Evolutionary conservation across 2,113 vertebrate species (phyloP).

Genomic region (Daboia siamensis): DNA sequence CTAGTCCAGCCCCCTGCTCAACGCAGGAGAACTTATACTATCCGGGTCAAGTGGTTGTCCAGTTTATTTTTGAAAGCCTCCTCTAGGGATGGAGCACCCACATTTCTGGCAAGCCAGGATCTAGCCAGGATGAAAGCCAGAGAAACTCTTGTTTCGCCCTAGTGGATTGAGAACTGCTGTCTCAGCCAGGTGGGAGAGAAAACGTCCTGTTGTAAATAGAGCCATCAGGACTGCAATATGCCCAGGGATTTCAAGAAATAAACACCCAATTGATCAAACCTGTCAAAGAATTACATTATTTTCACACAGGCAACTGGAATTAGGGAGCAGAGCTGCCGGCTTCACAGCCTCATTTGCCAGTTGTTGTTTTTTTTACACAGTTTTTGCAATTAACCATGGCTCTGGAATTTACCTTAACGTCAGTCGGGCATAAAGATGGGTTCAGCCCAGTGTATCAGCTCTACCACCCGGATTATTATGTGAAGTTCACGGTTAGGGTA

Average conservation of each 20-base stretch:
- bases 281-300: neutral
- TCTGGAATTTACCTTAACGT: neutral
- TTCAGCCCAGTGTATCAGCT: neutral
- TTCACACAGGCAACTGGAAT: neutral
- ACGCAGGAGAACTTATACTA: too few relatives aligned
- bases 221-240: neutral
- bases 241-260: neutral
- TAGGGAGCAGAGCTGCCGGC: fast-evolving
- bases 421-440: neutral
- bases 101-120: neutral
- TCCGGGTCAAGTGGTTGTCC: too few relatives aligned
- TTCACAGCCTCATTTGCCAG: neutral
- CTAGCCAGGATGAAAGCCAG: neutral
- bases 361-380: neutral
- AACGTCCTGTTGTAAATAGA: neutral
- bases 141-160: too few relatives aligned
- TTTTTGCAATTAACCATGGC: neutral
- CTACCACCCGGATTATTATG: neutral
- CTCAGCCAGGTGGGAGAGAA: neutral
- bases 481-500: neutral
- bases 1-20: neutral
- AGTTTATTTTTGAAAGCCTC: too few relatives aligned
- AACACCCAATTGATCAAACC: neutral
- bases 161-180: neutral
- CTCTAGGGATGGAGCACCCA: too few relatives aligned